phyloP scores from a whole-genome alignment of 2,113 vertebrate genomes.

The Hypanus sabinus region DNA sequence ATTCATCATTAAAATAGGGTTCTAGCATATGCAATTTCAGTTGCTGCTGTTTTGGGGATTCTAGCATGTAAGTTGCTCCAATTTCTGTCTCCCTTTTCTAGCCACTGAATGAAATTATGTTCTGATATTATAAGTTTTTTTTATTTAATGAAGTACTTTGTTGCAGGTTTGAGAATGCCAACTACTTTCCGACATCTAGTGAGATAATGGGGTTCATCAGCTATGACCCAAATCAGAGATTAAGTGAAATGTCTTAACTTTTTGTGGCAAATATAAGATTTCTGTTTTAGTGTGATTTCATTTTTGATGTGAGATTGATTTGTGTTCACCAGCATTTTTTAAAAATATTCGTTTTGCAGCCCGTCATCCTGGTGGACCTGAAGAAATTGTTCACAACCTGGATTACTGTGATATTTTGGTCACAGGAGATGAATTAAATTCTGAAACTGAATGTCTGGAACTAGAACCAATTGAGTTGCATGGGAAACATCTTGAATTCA shows the following conservation, averaged over 20 bases:
- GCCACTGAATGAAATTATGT: too few species aligned
- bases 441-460: constrained; percentile 75
- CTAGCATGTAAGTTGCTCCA: too few species aligned
- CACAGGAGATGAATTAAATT: constrained; percentile 72
- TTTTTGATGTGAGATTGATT: background rate
- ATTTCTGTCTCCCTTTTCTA: too few species aligned
- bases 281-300: background rate
- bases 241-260: background rate
- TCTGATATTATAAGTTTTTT: too few species aligned
- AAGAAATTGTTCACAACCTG: constrained; percentile 87
- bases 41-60: too few species aligned
- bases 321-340: background rate
- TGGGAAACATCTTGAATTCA: constrained; percentile 82
- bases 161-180: too few species aligned
- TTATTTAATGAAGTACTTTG: too few species aligned
- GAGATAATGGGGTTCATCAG: too few species aligned
- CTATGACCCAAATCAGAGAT: background rate
- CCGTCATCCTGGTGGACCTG: constrained; percentile 57
- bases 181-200: too few species aligned
- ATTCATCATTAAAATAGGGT: too few species aligned
- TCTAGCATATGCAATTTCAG: too few species aligned
- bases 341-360: constrained; percentile 48
- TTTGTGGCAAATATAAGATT: background rate
- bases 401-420: constrained; percentile 94
- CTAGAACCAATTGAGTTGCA: constrained; percentile 64